phyloP scores from a whole-genome alignment of 2,113 vertebrate species.

The Cyanoderma ruficeps region DNA sequence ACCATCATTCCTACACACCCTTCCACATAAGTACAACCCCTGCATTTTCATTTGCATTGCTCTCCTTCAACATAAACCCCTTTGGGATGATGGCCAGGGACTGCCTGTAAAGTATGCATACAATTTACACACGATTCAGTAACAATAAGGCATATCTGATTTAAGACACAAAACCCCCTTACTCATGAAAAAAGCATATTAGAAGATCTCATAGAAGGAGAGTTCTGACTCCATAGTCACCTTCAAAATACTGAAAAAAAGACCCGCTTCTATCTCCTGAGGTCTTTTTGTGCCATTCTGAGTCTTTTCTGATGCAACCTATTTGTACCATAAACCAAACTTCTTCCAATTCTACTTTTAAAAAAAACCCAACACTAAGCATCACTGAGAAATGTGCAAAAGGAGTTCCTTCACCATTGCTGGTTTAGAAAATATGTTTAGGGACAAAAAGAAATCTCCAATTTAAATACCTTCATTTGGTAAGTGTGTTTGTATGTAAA shows the following conservation, averaged over 20 bases:
- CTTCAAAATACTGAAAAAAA: not conserved
- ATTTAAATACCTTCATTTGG: not conserved
- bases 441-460: not conserved
- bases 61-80: not conserved
- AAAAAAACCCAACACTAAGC: not conserved
- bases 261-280: not conserved
- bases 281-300: not conserved
- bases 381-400: not conserved
- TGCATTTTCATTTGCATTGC: not conserved
- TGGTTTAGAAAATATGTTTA: not conserved
- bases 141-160: not conserved
- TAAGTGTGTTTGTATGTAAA: not conserved
- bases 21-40: not conserved
- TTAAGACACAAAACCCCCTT: not conserved
- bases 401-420: not conserved
- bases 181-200: not conserved
- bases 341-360: not conserved
- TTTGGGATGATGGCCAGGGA: not conserved
- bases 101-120: not conserved
- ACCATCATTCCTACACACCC: not conserved
- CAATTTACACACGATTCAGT: not conserved
- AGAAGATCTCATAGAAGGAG: not conserved
- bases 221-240: not conserved
- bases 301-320: not conserved
- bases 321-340: not conserved